Conservation (phyloP, 2,113 vertebrate genomes). For the Melanerpes formicivorus region DNA sequence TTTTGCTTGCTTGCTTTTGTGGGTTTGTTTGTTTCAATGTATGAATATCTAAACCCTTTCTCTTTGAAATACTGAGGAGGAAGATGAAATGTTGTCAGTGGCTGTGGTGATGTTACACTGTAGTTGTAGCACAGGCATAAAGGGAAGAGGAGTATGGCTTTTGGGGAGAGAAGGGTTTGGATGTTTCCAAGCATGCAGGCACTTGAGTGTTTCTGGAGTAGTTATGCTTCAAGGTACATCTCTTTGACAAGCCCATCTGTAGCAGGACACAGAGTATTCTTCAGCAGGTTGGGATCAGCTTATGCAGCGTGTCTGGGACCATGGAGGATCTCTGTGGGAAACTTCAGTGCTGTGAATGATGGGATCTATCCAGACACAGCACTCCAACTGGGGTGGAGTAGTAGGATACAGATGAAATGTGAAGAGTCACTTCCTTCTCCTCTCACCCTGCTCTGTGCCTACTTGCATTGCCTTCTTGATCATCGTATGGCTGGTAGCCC, state of each 20-base stretch:
- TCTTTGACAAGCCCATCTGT: background rate
- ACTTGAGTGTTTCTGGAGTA: background rate
- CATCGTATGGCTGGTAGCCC: background rate
- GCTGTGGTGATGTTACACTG: background rate
- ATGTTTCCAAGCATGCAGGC: background rate
- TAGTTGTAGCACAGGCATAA: background rate
- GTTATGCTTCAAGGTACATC: background rate
- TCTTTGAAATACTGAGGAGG: background rate
- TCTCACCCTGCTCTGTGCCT: background rate
- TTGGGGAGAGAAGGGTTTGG: background rate
- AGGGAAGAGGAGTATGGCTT: background rate
- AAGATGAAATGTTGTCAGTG: background rate
- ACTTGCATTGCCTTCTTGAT: background rate
- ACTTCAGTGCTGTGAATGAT: background rate
- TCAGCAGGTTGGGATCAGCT: background rate
- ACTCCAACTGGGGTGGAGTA: background rate
- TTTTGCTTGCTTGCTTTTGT: too few relatives aligned
- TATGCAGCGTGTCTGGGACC: background rate
- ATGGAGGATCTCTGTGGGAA: background rate
- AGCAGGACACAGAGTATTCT: background rate
- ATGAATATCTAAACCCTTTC: background rate
- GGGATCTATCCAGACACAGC: background rate
- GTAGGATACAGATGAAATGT: background rate
- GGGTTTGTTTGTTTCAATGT: background rate
- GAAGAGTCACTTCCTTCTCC: background rate